phyloP scores from a whole-genome alignment of 2,113 vertebrate species.

The Hippotragus niger region DNA sequence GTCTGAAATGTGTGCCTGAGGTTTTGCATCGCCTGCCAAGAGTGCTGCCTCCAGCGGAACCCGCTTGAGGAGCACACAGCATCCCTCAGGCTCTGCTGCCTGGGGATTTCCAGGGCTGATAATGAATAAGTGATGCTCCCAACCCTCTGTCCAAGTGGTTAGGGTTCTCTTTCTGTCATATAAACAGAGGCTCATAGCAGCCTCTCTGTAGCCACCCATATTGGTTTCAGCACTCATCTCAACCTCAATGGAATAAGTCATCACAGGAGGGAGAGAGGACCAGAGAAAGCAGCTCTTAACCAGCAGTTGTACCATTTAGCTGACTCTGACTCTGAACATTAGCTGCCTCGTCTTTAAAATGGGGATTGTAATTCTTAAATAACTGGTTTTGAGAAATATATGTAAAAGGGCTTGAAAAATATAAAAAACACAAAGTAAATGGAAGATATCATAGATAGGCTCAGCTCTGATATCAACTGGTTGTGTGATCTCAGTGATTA shows the following conservation, averaged over 20 bases:
- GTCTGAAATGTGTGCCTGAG: conserved; percentile 36
- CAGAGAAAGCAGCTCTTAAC: not conserved
- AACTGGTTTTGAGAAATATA: not conserved
- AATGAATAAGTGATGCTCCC: not conserved
- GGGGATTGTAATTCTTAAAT: not conserved
- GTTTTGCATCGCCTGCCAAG: not conserved
- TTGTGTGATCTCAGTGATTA: not conserved
- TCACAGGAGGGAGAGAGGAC: not conserved
- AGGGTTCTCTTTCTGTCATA: not conserved
- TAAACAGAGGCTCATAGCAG: not conserved
- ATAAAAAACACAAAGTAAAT: not conserved
- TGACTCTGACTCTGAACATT: not conserved
- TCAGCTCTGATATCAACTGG: not conserved
- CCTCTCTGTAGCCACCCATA: not conserved
- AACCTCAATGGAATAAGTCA: not conserved
- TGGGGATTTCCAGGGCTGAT: conserved; percentile 10
- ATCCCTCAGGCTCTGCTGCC: not conserved
- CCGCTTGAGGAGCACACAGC: not conserved
- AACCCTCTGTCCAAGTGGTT: not conserved
- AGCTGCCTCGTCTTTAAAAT: conserved; percentile 15
- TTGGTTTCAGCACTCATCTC: not conserved
- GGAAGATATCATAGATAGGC: not conserved
- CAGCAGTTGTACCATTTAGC: not conserved
- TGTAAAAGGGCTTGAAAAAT: not conserved
- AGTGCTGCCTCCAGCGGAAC: not conserved